A percentile compares a stretch with the other conserved stretches of the same genome.
phyloP scores from a whole-genome alignment of 1,140 invertebrate genomes.

The Anastatus disparis region DNA sequence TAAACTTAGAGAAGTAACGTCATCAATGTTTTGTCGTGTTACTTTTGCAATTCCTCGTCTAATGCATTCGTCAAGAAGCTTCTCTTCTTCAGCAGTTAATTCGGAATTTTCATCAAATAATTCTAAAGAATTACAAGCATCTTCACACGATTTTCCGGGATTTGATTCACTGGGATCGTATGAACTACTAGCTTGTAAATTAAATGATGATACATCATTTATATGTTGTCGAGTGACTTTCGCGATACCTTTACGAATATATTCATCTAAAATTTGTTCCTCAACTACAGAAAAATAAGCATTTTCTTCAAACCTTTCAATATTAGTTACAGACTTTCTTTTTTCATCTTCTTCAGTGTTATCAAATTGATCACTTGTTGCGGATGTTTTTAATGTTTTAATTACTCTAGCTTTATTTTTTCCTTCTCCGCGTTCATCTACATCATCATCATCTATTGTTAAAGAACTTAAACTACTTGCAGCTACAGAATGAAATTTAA shows the following conservation, averaged over 20 bases:
- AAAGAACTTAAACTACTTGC: slow-evolving; percentile 84
- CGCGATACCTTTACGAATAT: slow-evolving; percentile 78
- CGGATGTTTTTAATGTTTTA: slow-evolving; percentile 12
- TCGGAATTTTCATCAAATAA: slow-evolving; percentile 71
- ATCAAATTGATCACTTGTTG: neutral
- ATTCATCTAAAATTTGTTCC: slow-evolving; percentile 73
- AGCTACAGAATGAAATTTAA: slow-evolving; percentile 77
- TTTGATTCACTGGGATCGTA: slow-evolving; percentile 41
- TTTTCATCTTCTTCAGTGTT: neutral
- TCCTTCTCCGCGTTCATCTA: slow-evolving; percentile 17
- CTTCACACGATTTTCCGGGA: slow-evolving; percentile 38
- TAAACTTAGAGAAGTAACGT: slow-evolving; percentile 34
- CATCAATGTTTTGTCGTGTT: slow-evolving; percentile 35
- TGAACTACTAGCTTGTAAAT: slow-evolving; percentile 65
- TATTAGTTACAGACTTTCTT: slow-evolving; percentile 60
- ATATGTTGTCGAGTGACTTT: slow-evolving; percentile 42
- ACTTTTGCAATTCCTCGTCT: slow-evolving; percentile 78
- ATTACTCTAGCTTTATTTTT: slow-evolving; percentile 21
- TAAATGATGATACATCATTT: slow-evolving; percentile 58
- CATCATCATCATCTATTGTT: slow-evolving; percentile 73
- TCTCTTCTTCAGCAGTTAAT: slow-evolving; percentile 73
- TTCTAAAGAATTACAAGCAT: slow-evolving; percentile 43
- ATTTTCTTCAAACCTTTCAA: slow-evolving; percentile 46
- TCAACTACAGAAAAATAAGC: slow-evolving; percentile 66
- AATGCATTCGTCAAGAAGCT: slow-evolving; percentile 82